These are phyloP conservation scores for Eptesicus fuscus DNA, from an alignment of 2,113 vertebrate genomes.

Conservation along the genomic window DNA sequence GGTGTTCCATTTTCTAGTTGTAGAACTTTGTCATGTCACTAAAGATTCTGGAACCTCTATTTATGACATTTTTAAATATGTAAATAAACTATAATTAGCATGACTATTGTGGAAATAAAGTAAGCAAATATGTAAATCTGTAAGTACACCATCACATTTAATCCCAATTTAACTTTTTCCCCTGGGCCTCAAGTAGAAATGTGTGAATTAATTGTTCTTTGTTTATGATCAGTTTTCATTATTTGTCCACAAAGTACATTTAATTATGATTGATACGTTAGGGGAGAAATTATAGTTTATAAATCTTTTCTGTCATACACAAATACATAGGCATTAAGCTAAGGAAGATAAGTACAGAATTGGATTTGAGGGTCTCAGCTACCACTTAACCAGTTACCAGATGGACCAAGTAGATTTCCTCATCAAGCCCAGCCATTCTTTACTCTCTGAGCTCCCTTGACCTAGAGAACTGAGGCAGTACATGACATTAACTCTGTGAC, in stretches of 20 bases:
- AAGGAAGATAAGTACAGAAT: background rate
- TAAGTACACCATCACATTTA: background rate
- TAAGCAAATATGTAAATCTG: background rate
- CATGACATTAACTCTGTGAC: background rate
- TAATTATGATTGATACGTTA: background rate
- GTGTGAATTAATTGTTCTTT: background rate
- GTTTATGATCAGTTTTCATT: background rate
- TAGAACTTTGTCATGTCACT: background rate
- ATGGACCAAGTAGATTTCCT: background rate
- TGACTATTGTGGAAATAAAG: background rate
- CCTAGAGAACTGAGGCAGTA: too few relatives aligned
- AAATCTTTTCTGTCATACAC: background rate
- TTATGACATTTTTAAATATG: background rate
- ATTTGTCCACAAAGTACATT: background rate
- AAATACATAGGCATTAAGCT: background rate
- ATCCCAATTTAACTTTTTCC: background rate
- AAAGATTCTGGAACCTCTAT: background rate
- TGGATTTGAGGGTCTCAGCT: background rate
- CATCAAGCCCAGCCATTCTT: too few relatives aligned
- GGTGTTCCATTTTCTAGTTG: background rate
- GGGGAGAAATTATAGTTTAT: background rate
- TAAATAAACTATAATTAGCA: background rate
- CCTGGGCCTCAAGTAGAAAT: background rate
- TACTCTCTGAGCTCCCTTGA: too few relatives aligned
- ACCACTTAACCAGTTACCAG: background rate